Base-by-base conservation (phyloP, 1,140 invertebrate species). In the Sitophilus oryzae region DNA sequence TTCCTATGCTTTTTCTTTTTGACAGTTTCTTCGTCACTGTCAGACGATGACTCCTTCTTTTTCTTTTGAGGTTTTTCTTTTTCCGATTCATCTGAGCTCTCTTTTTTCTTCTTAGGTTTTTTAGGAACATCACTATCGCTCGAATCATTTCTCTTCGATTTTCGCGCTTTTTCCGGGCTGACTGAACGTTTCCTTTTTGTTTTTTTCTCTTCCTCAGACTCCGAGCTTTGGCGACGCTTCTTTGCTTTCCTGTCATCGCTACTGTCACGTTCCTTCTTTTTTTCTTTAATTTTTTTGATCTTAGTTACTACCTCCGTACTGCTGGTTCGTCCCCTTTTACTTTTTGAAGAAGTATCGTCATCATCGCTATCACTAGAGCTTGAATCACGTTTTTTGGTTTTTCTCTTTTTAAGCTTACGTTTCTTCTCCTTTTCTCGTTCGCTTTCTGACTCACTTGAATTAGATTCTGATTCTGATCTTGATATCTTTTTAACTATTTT, bases 31-130 rank as follows among this genome's bases (percentile, higher is more conserved):
- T 77, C 80, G 14, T 81, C 80, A 59, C 77, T 81, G 46, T 81
- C 80, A 2, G 81, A 82, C 25, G 83, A 84, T 56, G 81, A 82
- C 60, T 85, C 82, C 64, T 83, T 82, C 66, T 83, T 82, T 56
- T 84, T 79, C 67, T 84, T 84, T 67, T 82, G 83, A 22, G 74
- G 79, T 34, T 66, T 69, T 59, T 68, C 62, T 46, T 66, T 66
- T 53, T 68, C 70, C 6, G 69, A 71, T 18, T 75, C 71, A 14
- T 76, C 75, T 9, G 66, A 68, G 42, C 64, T 65, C 14, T 62
- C 60, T 6, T 60, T 59, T 64, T 77, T 74, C 37, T 70, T 70
- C 51, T 75, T 78, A 42, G 71, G 75, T 53, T 76, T 76, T 22
- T 77, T 76, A 38, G 74, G 76, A 36, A 74, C 75, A 4, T 69